A percentile compares a stretch with the other conserved stretches of the same genome.
Conservation (phyloP, 2,888 invertebrate genomes). For the Troglohyphantes excavatus region DNA sequence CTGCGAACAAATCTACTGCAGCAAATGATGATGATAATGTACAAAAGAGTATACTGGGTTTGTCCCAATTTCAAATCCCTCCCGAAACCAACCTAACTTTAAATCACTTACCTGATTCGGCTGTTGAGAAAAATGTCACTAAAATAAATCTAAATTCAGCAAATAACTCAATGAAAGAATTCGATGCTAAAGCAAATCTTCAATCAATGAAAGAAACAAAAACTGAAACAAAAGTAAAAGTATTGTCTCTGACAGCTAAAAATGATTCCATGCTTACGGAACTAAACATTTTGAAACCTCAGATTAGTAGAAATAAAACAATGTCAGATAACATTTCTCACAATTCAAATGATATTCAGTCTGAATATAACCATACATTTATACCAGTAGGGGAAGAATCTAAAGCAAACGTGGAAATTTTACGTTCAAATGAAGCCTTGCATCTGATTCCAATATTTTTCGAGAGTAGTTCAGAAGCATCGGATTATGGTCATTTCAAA, state of each 20-base stretch:
- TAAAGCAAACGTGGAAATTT: background rate
- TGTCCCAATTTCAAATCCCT: background rate
- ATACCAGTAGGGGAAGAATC: constrained; percentile 12
- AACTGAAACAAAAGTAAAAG: too few species aligned
- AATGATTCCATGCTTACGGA: too few species aligned
- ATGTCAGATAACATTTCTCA: background rate
- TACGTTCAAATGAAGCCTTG: background rate
- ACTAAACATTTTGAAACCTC: background rate
- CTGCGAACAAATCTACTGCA: background rate
- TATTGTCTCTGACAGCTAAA: too few species aligned
- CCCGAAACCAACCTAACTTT: background rate
- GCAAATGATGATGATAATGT: background rate
- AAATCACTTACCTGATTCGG: background rate
- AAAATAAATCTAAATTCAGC: background rate
- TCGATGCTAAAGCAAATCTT: too few species aligned
- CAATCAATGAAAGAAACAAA: too few species aligned
- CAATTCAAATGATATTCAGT: background rate
- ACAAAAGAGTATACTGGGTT: background rate
- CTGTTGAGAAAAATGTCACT: background rate
- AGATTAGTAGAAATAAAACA: background rate
- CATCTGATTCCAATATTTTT: constrained; percentile 17
- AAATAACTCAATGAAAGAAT: background rate
- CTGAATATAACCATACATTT: background rate
- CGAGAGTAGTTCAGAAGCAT: background rate
- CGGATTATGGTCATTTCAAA: background rate